Evolutionary conservation across 2,113 vertebrate species (phyloP).

Genomic region (Hypomesus transpacificus): DNA sequence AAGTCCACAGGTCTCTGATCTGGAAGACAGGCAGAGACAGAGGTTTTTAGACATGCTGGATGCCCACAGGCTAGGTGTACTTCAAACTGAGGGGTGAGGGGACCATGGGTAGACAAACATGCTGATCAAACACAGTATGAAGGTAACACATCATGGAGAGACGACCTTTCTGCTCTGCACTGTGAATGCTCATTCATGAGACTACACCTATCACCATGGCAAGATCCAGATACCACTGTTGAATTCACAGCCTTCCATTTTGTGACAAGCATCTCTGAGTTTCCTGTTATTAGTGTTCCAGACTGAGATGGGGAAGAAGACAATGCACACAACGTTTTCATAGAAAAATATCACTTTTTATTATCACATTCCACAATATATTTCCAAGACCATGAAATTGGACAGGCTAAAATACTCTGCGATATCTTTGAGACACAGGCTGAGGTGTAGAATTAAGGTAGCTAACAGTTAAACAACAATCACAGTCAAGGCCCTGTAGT

Average conservation of each 20-base stretch:
- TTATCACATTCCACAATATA: conserved; percentile 95
- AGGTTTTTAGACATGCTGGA: not conserved
- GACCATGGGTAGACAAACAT: too few species aligned
- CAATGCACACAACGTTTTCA: conserved; percentile 69
- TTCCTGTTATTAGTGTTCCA: not conserved
- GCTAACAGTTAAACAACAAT: conserved; percentile 29
- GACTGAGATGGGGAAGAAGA: not conserved
- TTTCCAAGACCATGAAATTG: conserved; percentile 82
- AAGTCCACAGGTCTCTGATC: conserved; percentile 70
- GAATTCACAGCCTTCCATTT: conserved; percentile 10
- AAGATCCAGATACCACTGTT: not conserved
- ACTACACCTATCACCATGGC: too few species aligned
- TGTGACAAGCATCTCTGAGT: too few species aligned
- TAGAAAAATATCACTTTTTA: conserved; percentile 97
- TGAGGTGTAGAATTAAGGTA: conserved; percentile 4
- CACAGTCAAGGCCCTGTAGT: conserved; percentile 40
- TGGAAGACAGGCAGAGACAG: conserved; percentile 53
- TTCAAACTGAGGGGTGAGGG: too few species aligned
- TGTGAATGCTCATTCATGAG: too few species aligned
- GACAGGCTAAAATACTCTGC: conserved; percentile 79
- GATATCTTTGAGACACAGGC: conserved; percentile 64
- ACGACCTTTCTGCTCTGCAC: too few species aligned
- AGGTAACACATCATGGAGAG: too few species aligned
- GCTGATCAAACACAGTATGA: too few species aligned
- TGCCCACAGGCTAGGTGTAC: too few species aligned